Evolutionary conservation across 1,140 invertebrate genomes (phyloP).

Genomic region (Eciton burchellii): DNA sequence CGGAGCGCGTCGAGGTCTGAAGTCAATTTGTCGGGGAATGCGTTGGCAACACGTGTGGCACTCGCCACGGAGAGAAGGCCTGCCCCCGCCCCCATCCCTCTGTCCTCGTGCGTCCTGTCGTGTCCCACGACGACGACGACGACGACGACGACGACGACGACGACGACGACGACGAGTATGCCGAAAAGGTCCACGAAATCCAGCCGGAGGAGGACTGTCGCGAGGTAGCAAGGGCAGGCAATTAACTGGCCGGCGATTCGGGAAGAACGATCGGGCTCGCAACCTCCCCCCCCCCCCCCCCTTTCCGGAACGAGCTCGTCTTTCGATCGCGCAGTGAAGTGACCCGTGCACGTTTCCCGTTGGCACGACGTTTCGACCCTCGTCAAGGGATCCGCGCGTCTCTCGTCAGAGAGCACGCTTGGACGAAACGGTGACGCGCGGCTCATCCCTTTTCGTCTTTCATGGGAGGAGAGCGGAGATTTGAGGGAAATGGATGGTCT

Average conservation of each 20-base stretch:
- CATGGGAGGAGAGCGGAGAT: not conserved
- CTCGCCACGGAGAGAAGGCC: not conserved
- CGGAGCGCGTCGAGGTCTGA: conserved; percentile 80
- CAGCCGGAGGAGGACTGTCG: not conserved
- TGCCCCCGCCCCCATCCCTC: conserved; percentile 40
- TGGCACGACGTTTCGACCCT: conserved; percentile 2
- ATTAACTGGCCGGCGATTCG: conserved; percentile 68
- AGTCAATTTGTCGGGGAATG: conserved; percentile 86
- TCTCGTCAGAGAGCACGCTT: not conserved
- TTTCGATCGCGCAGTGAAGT: conserved; percentile 29
- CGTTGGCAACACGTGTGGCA: conserved; percentile 83
- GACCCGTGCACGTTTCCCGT: conserved; percentile 1
- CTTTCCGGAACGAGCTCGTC: conserved; percentile 29
- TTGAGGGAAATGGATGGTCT: not conserved
- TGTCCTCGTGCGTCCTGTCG: conserved; percentile 30
- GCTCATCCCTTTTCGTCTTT: not conserved
- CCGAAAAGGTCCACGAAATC: conserved; percentile 63
- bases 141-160: conserved; percentile 23
- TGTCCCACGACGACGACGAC: conserved; percentile 21
- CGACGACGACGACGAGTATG: conserved; percentile 35
- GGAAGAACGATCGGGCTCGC: conserved; percentile 64
- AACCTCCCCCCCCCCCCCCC: conserved; percentile 76
- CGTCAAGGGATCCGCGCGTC: not conserved
- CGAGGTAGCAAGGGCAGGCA: conserved; percentile 61
- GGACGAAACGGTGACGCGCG: not conserved